Evolutionary conservation across 2,888 invertebrate genomes (phyloP), one percentile per base, ranked within the genome.

Genomic region (Argyresthia goedartella): DNA sequence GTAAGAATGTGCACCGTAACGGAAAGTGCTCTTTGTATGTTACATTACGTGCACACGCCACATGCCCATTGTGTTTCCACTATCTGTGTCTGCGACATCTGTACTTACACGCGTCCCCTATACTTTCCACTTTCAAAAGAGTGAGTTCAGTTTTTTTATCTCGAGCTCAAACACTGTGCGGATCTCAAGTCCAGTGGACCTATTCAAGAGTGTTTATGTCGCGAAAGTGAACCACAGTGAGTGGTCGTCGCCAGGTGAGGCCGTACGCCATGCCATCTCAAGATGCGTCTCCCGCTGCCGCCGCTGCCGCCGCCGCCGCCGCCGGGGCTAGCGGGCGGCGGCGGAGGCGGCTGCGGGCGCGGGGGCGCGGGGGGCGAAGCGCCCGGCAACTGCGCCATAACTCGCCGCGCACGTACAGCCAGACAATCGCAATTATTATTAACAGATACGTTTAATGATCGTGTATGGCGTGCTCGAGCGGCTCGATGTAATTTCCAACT

Each of bases 371-470:
- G 48, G 33, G 10, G 34, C n/a, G 48, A 63, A 64, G 66, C 68
- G 71, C 74, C 69, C 68, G 67, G 75, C 78, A 79, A 81, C 81
- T 76, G 80, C 81, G 80, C 79, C 73, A 76, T 75, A 76, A 77
- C 77, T 80, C 73, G 73, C 65, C 71, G 78, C 76, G 77, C 80
- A 80, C 77, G 74, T 77, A 79, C 77, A 68, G 68, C 73, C 79
- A 80, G 81, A 81, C 81, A 81, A 81, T 81, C 78, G 76, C 72
- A 82, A 81, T 82, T 81, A 81, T 80, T 81, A 81, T 81, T 80
- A 81, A 78, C 81, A 76, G 77, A 79, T 77, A 79, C 73, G 75
- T 77, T 79, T 80, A 79, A 81, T 79, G 78, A 79, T 75, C 73
- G 76, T 73, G 71, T 74, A 25, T 75, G 72, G 71, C 66, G 69